These are phyloP conservation scores for Pogonocichla stellata DNA, from an alignment of 2,113 vertebrate species.

Conservation along the genomic window DNA sequence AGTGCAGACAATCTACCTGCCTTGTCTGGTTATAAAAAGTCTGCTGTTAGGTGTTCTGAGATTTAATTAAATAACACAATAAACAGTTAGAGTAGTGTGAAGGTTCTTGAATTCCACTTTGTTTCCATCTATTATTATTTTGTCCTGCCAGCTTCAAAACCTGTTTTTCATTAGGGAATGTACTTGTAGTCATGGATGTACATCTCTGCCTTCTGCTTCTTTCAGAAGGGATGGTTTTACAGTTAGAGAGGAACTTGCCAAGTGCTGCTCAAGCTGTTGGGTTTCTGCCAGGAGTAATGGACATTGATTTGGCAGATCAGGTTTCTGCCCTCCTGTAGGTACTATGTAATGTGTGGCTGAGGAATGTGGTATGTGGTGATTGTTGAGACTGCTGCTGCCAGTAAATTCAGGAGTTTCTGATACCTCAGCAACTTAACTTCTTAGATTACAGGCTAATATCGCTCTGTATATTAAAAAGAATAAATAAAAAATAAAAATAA, in stretches of 20 bases:
- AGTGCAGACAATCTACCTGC: background rate
- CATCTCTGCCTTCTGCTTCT: background rate
- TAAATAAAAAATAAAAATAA: too few species aligned
- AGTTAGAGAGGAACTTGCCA: background rate
- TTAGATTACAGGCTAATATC: background rate
- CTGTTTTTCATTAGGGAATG: background rate
- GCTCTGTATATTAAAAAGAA: background rate
- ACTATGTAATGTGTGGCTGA: background rate
- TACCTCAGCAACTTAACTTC: background rate
- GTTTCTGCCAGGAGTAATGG: background rate
- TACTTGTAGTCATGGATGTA: background rate
- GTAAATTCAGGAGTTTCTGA: background rate
- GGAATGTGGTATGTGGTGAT: background rate
- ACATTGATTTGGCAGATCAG: background rate
- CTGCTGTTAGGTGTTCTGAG: background rate
- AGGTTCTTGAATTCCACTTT: background rate
- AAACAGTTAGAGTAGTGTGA: background rate
- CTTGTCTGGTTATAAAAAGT: background rate
- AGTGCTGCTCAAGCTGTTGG: background rate
- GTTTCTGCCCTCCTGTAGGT: background rate
- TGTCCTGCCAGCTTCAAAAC: background rate
- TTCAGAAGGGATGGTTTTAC: background rate
- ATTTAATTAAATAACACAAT: background rate
- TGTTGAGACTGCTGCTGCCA: background rate
- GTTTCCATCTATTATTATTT: background rate